A percentile compares a stretch with the other conserved stretches of the same genome.
Evolutionary conservation across 2,113 vertebrate species (phyloP).

Genomic region (Sialia sialis): DNA sequence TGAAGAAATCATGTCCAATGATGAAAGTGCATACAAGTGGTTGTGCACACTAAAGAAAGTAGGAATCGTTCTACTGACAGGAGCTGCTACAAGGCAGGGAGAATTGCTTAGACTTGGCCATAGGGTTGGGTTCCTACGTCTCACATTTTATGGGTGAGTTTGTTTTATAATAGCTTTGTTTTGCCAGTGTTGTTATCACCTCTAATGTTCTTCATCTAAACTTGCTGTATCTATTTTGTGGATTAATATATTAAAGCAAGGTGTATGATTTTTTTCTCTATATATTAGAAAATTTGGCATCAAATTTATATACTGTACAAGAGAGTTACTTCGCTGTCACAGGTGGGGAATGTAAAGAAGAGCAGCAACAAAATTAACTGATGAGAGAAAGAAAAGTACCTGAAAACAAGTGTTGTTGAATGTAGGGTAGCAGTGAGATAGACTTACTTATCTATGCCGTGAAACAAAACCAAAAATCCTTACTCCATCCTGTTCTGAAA

Average conservation of each 20-base stretch:
- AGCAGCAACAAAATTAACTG: neutral
- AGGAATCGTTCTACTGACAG: slow-evolving; percentile 85
- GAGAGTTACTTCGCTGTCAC: neutral
- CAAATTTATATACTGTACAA: neutral
- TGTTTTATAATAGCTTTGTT: neutral
- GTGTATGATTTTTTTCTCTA: neutral
- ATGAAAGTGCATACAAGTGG: slow-evolving; percentile 84
- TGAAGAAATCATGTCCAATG: slow-evolving; percentile 79
- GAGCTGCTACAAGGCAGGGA: slow-evolving; percentile 80
- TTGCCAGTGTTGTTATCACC: neutral
- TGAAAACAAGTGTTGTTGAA: neutral
- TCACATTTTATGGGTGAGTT: slow-evolving; percentile 94
- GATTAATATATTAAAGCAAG: neutral
- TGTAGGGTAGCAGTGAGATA: neutral
- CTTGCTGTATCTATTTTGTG: neutral
- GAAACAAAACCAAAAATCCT: neutral
- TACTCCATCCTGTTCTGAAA: neutral
- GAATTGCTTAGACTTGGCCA: slow-evolving; percentile 82
- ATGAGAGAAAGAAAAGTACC: neutral
- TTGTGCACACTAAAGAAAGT: slow-evolving; percentile 80
- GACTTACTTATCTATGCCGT: neutral
- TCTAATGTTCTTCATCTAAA: neutral
- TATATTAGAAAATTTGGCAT: neutral
- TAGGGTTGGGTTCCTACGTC: slow-evolving; percentile 87
- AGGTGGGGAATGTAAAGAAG: neutral